A percentile compares a stretch with the other conserved stretches of the same genome.
phyloP scores from a whole-genome alignment of 2,113 vertebrate genomes.

The Puma concolor region DNA sequence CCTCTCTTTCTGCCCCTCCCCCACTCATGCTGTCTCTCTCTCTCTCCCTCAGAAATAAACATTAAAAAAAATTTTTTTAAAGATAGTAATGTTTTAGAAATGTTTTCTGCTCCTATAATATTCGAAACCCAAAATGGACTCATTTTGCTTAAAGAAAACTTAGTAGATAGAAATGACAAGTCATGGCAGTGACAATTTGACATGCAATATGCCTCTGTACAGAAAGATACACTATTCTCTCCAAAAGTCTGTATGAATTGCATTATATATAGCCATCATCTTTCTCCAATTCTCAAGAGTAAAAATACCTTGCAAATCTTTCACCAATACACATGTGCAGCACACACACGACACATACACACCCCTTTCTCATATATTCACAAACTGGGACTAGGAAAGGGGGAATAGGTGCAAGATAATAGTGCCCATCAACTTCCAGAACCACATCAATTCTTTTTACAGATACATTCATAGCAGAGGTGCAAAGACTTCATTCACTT shows the following conservation, averaged over 20 bases:
- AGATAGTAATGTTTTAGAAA: neutral
- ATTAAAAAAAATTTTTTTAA: too few species aligned
- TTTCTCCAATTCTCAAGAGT: neutral
- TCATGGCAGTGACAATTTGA: neutral
- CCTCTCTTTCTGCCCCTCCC: too few species aligned
- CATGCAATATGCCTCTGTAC: neutral
- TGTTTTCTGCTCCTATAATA: neutral
- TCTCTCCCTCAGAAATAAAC: too few species aligned
- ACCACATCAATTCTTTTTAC: neutral
- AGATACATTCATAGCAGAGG: neutral
- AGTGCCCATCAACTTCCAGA: neutral
- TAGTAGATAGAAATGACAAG: neutral
- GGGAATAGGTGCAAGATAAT: neutral
- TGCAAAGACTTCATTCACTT: neutral
- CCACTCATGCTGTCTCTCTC: too few species aligned
- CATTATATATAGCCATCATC: neutral
- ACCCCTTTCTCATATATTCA: neutral
- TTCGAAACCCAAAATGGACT: neutral
- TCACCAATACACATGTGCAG: neutral
- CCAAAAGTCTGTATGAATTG: neutral
- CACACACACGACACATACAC: fast-evolving
- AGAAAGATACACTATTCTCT: neutral
- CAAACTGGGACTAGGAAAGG: neutral
- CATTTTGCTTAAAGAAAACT: constrained; percentile 1
- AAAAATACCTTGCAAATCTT: neutral